Percentiles rank a stretch among this genome's conserved stretches.
phyloP scores from a whole-genome alignment of 1,140 invertebrate genomes.

The Tribolium madens region DNA sequence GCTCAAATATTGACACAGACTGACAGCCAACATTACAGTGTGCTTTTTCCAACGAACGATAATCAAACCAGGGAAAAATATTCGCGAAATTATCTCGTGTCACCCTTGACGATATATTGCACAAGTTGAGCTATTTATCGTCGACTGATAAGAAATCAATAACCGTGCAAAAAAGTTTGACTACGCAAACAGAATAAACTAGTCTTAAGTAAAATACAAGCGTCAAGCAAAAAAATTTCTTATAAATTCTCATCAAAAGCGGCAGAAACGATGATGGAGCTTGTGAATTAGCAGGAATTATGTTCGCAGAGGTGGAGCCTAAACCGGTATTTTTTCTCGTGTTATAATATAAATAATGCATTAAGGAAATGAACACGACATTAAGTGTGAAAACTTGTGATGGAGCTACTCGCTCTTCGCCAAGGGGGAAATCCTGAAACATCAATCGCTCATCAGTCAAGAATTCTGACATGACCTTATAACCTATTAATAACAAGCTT shows the following conservation, averaged over 20 bases:
- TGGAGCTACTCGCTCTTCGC: constrained; percentile 18
- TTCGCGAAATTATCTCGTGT: constrained; percentile 14
- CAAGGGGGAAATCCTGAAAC: constrained; percentile 39
- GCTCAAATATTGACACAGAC: constrained; percentile 35
- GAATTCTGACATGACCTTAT: constrained; percentile 33
- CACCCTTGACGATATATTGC: constrained; percentile 11
- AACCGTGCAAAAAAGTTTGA: constrained; percentile 10
- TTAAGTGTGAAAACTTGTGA: constrained; percentile 43
- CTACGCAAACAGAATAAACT: background rate
- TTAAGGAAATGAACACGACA: constrained; percentile 44
- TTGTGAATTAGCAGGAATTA: constrained; percentile 26
- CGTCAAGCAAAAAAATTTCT: background rate
- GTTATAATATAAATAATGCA: constrained; percentile 43
- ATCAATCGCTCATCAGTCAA: constrained; percentile 42
- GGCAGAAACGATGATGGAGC: constrained; percentile 7
- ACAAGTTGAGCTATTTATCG: constrained; percentile 23
- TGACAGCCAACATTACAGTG: constrained; percentile 29
- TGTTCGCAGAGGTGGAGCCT: background rate
- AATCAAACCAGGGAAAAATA: constrained; percentile 6
- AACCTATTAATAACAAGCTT: constrained; percentile 32
- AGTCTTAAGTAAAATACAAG: background rate
- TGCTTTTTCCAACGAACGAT: constrained; percentile 23
- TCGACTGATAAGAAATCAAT: constrained; percentile 14
- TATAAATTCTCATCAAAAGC: constrained; percentile 30
- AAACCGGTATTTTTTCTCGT: background rate